Conservation (phyloP, 1,140 invertebrate genomes). For the Bombus sylvicola region DNA sequence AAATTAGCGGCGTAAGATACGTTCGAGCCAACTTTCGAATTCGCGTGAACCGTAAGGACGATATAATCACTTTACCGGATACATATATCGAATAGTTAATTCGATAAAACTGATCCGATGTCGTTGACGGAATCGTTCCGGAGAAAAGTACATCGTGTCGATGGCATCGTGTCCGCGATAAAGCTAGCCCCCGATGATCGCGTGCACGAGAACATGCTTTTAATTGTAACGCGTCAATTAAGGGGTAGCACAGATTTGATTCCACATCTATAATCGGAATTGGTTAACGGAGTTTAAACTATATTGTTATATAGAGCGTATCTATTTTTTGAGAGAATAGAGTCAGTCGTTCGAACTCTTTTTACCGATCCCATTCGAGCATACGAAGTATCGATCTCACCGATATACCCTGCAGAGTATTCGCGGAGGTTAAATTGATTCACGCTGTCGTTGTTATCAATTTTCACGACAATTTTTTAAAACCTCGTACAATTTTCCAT, state of each 20-base stretch:
- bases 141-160: not conserved
- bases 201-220: not conserved
- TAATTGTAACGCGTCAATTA: slow-evolving; percentile 15
- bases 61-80: not conserved
- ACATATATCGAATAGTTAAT: not conserved
- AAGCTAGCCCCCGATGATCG: not conserved
- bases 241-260: slow-evolving; percentile 8
- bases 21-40: not conserved
- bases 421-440: not conserved
- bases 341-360: not conserved
- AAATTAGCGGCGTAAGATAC: not conserved
- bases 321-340: not conserved
- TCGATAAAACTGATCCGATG: slow-evolving; percentile 9
- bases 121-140: not conserved
- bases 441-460: not conserved
- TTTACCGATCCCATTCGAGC: not conserved
- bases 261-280: slow-evolving; percentile 4
- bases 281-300: not conserved
- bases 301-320: not conserved
- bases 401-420: not conserved
- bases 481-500: not conserved
- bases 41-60: not conserved
- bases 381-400: not conserved
- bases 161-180: not conserved
- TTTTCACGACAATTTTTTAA: not conserved